Evolutionary conservation across 2,113 vertebrate genomes (phyloP).

Genomic region (Cyprinodon brontotheroides): DNA sequence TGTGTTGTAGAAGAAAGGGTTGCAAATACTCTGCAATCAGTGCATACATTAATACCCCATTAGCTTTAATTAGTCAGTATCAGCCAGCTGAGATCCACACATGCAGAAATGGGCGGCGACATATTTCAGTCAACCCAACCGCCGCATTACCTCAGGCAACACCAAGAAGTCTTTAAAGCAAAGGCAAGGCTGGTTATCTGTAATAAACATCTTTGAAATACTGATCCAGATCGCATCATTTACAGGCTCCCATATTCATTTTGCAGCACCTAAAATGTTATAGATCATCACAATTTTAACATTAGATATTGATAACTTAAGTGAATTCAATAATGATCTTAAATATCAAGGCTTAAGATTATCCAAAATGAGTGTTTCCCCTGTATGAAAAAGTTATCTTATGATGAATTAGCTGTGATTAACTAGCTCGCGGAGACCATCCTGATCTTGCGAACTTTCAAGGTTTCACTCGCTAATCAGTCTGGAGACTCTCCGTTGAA

Average conservation of each 20-base stretch:
- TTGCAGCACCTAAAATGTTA: not conserved
- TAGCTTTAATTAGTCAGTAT: constrained; percentile 44
- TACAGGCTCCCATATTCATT: not conserved
- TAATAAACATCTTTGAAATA: constrained; percentile 8
- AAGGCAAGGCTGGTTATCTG: constrained; percentile 43
- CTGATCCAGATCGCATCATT: not conserved
- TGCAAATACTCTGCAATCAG: not conserved
- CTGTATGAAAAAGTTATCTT: too few species aligned
- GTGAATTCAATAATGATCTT: not conserved
- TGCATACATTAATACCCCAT: constrained; percentile 45
- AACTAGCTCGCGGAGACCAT: not conserved
- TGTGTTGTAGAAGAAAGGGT: constrained; percentile 5
- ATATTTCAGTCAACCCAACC: constrained; percentile 14
- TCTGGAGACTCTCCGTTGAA: too few species aligned
- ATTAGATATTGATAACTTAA: not conserved
- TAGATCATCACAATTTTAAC: not conserved
- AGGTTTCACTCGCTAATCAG: too few species aligned
- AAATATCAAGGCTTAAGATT: not conserved
- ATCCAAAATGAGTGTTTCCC: not conserved
- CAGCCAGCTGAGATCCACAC: constrained; percentile 50
- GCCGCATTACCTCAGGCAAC: constrained; percentile 24
- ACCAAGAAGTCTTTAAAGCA: constrained; percentile 30
- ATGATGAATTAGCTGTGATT: not conserved
- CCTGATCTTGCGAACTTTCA: too few species aligned
- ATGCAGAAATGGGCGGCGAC: constrained; percentile 2